phyloP scores from a whole-genome alignment of 2,113 vertebrate species.

The Nansenia antarctica region DNA sequence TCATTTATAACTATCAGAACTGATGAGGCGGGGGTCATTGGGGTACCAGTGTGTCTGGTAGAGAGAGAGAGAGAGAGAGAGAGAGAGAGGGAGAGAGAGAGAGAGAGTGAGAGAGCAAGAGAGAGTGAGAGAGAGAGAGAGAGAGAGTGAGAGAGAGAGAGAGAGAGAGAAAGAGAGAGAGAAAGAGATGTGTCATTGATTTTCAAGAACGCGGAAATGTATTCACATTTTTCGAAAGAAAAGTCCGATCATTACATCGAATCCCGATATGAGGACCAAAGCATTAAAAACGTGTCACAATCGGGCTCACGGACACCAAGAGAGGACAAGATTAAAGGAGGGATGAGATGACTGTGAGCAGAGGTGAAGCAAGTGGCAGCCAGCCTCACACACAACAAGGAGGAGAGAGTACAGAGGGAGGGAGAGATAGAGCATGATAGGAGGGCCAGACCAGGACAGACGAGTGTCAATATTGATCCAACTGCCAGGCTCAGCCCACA shows the following conservation, averaged over 20 bases:
- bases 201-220: too few species aligned
- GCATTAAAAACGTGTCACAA: neutral
- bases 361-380: neutral
- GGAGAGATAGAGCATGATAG: too few species aligned
- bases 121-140: neutral
- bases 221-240: too few species aligned
- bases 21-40: too few species aligned
- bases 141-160: neutral
- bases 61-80: neutral
- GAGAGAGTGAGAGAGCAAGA: neutral
- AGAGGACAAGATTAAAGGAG: neutral
- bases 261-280: too few species aligned
- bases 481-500: too few species aligned
- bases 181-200: too few species aligned
- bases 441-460: too few species aligned
- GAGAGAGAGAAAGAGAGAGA: neutral
- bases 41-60: neutral
- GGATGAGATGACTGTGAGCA: neutral
- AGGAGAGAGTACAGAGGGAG: neutral
- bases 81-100: neutral
- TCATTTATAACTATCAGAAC: too few species aligned
- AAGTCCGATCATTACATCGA: too few species aligned
- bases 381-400: too few species aligned
- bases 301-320: neutral
- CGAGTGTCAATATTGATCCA: too few species aligned